Base-by-base conservation (phyloP, 2,888 invertebrate genomes). In the Mesochorus sp. region DNA sequence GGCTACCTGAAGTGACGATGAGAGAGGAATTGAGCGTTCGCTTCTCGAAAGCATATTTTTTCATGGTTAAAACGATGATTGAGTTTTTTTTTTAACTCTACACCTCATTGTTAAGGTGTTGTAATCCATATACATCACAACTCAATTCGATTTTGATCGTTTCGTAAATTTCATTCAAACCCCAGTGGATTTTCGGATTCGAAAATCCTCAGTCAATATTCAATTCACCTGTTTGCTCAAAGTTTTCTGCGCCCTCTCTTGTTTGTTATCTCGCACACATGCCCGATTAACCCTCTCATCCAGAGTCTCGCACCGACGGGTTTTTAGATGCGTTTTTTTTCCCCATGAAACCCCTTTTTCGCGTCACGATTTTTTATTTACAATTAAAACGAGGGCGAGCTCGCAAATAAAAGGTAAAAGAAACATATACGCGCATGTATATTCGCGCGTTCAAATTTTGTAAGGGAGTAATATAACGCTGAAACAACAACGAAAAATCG, bases 181-280 rank as follows among this genome's bases (percentile, higher is more conserved):
- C 42, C 59, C 51, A 61, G 73, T 26, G n/a, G n/a, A n/a, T 37
- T 55, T 72, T 47, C 8, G n/a, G 47, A n/a, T 68, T 44, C 71
- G 77, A 76, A 80, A 76, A 79, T 67, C 74, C 62, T 74, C 74
- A 64, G 49, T 64, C 81, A 77, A 84, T 84, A 85, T 87, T 84
- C 85, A 85, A 86, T 86, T 83, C 81, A 82, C 81, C 76, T 83
- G 85, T 87, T 87, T 87, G 86, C 85, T 85, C 86, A 82, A 85
- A 53, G 85, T 87, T 85, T 83, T 55, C 47, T 12, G 37, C 85
- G 74, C 47, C 78, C 80, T 78, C 79, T 80, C 80, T 83, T 85
- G 87, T 87, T 87, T 87, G 84, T 86, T 81, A 85, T 85, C 82
- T 83, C 84, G 80, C 82, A 80, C 83, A 80, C 83, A 80, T 2